Base-by-base conservation (phyloP, 23 tunicate species). In the Trididemnum clinides region DNA sequence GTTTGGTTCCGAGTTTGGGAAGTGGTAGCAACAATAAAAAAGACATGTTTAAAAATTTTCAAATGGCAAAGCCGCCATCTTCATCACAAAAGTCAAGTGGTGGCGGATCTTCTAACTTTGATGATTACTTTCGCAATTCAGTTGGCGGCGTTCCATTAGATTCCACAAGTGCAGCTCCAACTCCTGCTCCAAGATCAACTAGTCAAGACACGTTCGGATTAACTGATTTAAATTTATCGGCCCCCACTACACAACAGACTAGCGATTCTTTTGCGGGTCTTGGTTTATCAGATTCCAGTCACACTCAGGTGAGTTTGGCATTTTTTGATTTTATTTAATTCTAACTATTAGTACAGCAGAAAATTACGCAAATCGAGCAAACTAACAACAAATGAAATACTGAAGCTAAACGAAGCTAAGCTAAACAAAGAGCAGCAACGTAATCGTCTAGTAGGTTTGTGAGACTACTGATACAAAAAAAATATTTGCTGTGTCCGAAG, bases 31-130 rank as follows among this genome's bases (percentile, higher is more conserved):
- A 82, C 38, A 81, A 77, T 4, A 92, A 92, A 57, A 83, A 92
- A 78, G 97, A 92, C 82, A 92, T 92, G 97, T 92, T 92, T 62
- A 92, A 92, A 57, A 87, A 87, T 83, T 92, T 82, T 57, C 91
- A 92, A 92, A 92, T 92, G 91, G 84, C 91, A 31, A 92, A 92
- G 74, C 90, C 96, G 31, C 51, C 28, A 7, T 34, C 50, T 18
- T 32, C 78, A 49, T 27, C 87, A 1, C 33, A 37, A 37, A 73
- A 39, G 18, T 19, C 31, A 19, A 28, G 22, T 15, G 28, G 20
- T 29, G 23, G 36, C 1, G 90, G 64, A 1, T 77, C 90, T 0
- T 57, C 84, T 0, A 86, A 80, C 39, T 91, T 91, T 44, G 90
- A 86, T 28, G 59, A 78, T 38, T 91, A 91, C 49, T 64, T 91